Conservation (phyloP, 1,140 invertebrate species). For the Drosophila nebulosa region DNA sequence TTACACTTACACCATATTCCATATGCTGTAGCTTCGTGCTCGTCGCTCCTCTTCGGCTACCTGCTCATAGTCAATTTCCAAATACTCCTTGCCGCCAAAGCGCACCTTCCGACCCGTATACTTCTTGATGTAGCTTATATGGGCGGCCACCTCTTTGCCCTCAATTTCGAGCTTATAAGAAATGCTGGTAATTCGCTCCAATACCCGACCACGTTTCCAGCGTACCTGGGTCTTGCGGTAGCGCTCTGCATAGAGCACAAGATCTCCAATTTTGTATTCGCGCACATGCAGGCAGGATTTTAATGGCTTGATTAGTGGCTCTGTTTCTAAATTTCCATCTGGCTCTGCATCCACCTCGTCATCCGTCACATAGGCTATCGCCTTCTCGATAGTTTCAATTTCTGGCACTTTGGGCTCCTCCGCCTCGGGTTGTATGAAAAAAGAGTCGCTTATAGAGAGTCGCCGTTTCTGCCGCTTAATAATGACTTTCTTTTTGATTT, state of each 20-base stretch:
- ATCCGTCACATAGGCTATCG: conserved; percentile 71
- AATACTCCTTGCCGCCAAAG: conserved; percentile 76
- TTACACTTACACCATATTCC: conserved; percentile 71
- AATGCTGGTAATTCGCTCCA: conserved; percentile 76
- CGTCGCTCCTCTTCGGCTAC: conserved; percentile 72
- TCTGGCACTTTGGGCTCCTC: conserved; percentile 60
- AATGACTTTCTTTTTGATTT: conserved; percentile 76
- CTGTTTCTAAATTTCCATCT: conserved; percentile 20
- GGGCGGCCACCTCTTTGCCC: conserved; percentile 71
- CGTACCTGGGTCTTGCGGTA: conserved; percentile 72
- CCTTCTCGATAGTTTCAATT: conserved; percentile 71
- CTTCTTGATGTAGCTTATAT: conserved; percentile 77
- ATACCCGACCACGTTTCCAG: conserved; percentile 69
- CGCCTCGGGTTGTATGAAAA: conserved; percentile 56
- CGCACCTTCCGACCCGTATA: conserved; percentile 73
- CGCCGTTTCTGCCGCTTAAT: conserved; percentile 71
- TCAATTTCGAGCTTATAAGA: conserved; percentile 76
- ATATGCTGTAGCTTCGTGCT: conserved; percentile 77
- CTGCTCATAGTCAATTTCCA: conserved; percentile 79
- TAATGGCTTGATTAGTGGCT: conserved; percentile 41
- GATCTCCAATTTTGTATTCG: conserved; percentile 69
- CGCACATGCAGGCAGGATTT: conserved; percentile 71
- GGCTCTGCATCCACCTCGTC: conserved; percentile 42
- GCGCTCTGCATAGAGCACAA: conserved; percentile 72
- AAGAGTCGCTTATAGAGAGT: conserved; percentile 69